Evolutionary conservation across 2,797 vertebrate genomes (phyloP), one percentile per base, ranked within the genome.

Genomic region (Anguilla megastoma): DNA sequence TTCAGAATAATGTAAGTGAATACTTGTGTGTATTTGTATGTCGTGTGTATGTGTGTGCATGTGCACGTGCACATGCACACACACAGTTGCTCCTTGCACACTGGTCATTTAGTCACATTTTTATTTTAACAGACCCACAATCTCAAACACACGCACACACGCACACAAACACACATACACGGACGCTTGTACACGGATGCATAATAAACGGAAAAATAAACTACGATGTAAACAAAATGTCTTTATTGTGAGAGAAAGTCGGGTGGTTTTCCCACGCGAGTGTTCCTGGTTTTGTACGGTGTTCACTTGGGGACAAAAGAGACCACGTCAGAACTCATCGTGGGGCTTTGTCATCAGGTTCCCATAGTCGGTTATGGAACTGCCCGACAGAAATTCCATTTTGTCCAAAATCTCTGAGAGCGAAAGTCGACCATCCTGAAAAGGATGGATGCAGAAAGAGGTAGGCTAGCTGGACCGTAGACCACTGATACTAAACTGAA

Each of bases 321-420:
- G 18, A 82, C 79, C 48, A 16, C 24, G 56, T 95, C 89, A 96
- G 41, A 97, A 91, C 80, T 96, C 96, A 45, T 96, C 95, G 0
- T 95, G 96, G 0, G 74, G 89, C 0, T 90, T 92, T 84, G 93
- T 88, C 83, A 86, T 89, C 93, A 96, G 93, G 30, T 85, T 91
- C 63, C 96, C 96, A 1, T 92, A 97, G 91, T 97, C 96, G 0
- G 96, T 96, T 87, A 96, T 92, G 80, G 94, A 95, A 91, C 96
- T 96, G 91, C 74, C 91, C 80, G 90, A 94, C 88, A 97, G 87
- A 86, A 66, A 89, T 16, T 95, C 93, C 36, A 91, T 7, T 24
- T 94, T 91, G 83, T 96, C 92, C 45, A 96, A 87, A 71, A 96
- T 74, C 90, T 97, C 96, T 3, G 89, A 90, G 1, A 94, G 85